A percentile compares a stretch with the other conserved stretches of the same genome.
phyloP scores from a whole-genome alignment of 2,888 invertebrate genomes.

The Balanococcus diminutus region DNA sequence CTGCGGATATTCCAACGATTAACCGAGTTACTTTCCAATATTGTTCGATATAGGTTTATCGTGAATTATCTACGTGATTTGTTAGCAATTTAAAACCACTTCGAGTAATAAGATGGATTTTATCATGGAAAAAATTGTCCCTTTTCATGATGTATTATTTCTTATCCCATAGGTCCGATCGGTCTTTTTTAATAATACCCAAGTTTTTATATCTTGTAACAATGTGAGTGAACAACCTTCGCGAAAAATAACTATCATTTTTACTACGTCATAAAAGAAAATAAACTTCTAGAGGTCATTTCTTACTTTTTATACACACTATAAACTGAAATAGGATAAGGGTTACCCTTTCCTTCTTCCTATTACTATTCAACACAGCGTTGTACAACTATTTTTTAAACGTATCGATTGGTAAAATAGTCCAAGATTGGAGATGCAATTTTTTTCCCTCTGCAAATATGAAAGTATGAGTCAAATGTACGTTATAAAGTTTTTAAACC shows the following conservation, averaged over 20 bases:
- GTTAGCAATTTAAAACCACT: not conserved
- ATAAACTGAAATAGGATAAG: constrained; percentile 19
- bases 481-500: not conserved
- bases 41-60: not conserved
- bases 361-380: constrained; percentile 31
- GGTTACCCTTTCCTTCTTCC: not conserved
- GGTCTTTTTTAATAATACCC: constrained; percentile 35
- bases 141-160: constrained; percentile 19
- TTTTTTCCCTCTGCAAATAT: not conserved
- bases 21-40: not conserved
- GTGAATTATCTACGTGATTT: not conserved
- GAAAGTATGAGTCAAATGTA: not conserved
- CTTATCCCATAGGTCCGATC: constrained; percentile 29
- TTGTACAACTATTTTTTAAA: constrained; percentile 31
- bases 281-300: constrained; percentile 39
- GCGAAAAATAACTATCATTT: constrained; percentile 25
- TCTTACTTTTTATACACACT: constrained; percentile 29
- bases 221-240: constrained; percentile 31
- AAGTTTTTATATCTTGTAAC: constrained; percentile 11
- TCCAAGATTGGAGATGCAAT: not conserved
- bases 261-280: constrained; percentile 41
- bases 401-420: constrained; percentile 19
- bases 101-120: not conserved
- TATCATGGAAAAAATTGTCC: constrained; percentile 10
- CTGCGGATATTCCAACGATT: constrained; percentile 1